Evolutionary conservation across 2,797 vertebrate genomes (phyloP).

Genomic region (Acipenser ruthenus): DNA sequence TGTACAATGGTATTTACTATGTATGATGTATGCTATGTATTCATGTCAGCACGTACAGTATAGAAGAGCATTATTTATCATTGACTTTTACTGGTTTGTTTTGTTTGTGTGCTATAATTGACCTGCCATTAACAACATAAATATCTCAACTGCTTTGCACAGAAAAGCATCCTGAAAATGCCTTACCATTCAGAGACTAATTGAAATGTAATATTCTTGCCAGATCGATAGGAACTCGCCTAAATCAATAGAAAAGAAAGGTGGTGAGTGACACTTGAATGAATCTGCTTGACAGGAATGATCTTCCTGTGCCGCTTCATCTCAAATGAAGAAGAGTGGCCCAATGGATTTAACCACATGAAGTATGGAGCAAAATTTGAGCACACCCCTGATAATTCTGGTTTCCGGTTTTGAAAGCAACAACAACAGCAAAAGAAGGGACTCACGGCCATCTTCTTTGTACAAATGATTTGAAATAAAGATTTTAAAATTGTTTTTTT

Average conservation of each 20-base stretch:
- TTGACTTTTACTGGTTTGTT: too few relatives aligned
- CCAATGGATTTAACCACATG: slow-evolving; percentile 19
- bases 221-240: slow-evolving; percentile 63
- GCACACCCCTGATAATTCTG: slow-evolving; percentile 15
- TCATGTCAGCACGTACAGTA: too few relatives aligned
- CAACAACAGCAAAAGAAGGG: slow-evolving; percentile 9
- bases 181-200: slow-evolving; percentile 28
- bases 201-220: slow-evolving; percentile 72
- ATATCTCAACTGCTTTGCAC: too few relatives aligned
- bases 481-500: too few relatives aligned
- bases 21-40: too few relatives aligned
- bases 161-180: neutral
- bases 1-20: too few relatives aligned
- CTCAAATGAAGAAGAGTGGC: slow-evolving; percentile 31
- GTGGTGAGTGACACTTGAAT: slow-evolving; percentile 62
- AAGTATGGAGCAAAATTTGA: slow-evolving; percentile 22
- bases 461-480: too few relatives aligned
- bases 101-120: too few relatives aligned
- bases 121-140: too few relatives aligned
- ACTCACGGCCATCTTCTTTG: neutral
- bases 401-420: neutral
- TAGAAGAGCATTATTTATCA: too few relatives aligned
- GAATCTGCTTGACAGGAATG: slow-evolving; percentile 47
- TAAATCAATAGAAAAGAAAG: slow-evolving; percentile 58
- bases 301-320: slow-evolving; percentile 36